Evolutionary conservation across 2,797 vertebrate species (phyloP).

Genomic region (Phalloptychus januarius): DNA sequence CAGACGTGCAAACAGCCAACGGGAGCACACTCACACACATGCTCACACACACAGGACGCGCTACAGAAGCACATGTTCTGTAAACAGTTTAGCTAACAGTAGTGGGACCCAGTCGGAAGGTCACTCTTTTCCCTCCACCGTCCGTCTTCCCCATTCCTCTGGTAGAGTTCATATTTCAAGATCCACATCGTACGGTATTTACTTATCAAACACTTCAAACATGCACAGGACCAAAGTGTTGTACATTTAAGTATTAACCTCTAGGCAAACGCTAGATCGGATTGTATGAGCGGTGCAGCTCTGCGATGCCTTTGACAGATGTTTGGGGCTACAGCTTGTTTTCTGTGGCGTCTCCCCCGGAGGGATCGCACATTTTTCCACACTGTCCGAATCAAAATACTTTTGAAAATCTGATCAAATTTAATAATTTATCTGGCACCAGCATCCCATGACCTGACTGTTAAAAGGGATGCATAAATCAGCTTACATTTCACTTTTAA

Average conservation of each 20-base stretch:
- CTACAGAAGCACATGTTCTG: constrained; percentile 28
- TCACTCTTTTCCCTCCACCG: constrained; percentile 1
- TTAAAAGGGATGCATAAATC: no score
- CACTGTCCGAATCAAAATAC: no score
- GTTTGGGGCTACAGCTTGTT: not conserved
- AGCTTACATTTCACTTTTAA: no score
- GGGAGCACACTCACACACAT: constrained; percentile 13
- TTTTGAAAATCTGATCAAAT: no score
- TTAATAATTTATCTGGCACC: no score
- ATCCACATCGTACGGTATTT: not conserved
- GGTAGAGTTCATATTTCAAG: constrained; percentile 1
- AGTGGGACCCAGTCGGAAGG: constrained; percentile 18
- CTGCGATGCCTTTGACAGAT: not conserved
- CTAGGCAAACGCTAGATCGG: not conserved
- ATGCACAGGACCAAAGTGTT: not conserved
- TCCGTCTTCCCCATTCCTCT: constrained; percentile 9
- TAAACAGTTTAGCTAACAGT: constrained; percentile 28
- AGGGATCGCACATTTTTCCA: no score
- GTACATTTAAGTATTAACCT: not conserved
- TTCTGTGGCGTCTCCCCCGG: no score
- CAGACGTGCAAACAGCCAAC: constrained; percentile 56
- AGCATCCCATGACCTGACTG: no score
- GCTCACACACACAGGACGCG: constrained; percentile 20
- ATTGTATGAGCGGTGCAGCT: not conserved
- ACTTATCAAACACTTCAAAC: not conserved